Conservation (phyloP, 2,113 vertebrate species). For the Ageneiosus marmoratus region DNA sequence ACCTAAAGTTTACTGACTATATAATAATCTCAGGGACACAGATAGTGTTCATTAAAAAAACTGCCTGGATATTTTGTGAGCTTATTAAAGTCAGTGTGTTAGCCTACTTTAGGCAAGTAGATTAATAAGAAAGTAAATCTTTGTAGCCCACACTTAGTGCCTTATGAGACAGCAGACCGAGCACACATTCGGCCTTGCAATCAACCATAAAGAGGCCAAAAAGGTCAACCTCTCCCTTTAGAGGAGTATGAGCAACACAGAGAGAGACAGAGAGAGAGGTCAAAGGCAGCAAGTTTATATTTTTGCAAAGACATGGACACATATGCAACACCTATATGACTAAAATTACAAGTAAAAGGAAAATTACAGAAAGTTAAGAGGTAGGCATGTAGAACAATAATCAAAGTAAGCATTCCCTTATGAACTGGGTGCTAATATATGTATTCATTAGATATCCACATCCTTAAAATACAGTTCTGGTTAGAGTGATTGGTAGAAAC, state of each 20-base stretch:
- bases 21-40: conserved; percentile 67
- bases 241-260: conserved; percentile 38
- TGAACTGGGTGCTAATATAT: not conserved
- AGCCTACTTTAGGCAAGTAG: conserved; percentile 53
- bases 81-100: conserved; percentile 63
- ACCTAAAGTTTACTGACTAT: conserved; percentile 65
- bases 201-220: conserved; percentile 51
- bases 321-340: not conserved
- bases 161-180: conserved; percentile 47
- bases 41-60: conserved; percentile 70
- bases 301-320: not conserved
- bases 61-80: conserved; percentile 70
- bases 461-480: not conserved
- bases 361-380: not conserved
- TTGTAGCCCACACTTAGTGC: conserved; percentile 30
- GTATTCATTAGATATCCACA: not conserved
- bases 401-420: not conserved
- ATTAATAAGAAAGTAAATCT: conserved; percentile 46
- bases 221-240: conserved; percentile 49
- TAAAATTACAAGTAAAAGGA: not conserved
- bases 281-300: conserved; percentile 26
- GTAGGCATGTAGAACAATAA: not conserved
- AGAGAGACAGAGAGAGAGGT: not conserved
- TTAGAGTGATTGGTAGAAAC: conserved; percentile 52
- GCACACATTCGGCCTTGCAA: conserved; percentile 44